Evolutionary conservation across 1,140 invertebrate genomes (phyloP).

Genomic region (Samia ricini): DNA sequence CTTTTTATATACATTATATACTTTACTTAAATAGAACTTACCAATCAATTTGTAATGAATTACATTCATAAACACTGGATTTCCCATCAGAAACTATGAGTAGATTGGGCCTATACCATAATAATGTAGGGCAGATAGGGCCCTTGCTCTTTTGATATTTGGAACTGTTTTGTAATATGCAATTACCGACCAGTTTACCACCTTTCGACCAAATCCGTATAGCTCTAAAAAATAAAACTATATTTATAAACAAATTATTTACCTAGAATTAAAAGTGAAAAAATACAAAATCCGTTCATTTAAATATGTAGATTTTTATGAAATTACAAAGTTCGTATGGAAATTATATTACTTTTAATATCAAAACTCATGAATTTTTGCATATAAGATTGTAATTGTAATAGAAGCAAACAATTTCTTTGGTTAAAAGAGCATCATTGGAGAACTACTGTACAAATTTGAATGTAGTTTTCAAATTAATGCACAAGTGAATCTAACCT

Average conservation of each 20-base stretch:
- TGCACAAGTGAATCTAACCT: too few relatives aligned
- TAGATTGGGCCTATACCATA: conserved; percentile 53
- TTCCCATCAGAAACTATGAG: conserved; percentile 55
- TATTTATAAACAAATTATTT: neutral
- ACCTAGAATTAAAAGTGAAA: too few relatives aligned
- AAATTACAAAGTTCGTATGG: too few relatives aligned
- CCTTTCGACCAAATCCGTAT: conserved; percentile 57
- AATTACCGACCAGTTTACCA: conserved; percentile 49
- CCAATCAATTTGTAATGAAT: conserved; percentile 54
- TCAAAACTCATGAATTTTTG: too few relatives aligned
- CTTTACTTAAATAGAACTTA: conserved; percentile 21
- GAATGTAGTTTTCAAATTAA: too few relatives aligned
- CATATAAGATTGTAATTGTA: too few relatives aligned
- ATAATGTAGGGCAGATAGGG: conserved; percentile 30
- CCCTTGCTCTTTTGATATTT: conserved; percentile 28
- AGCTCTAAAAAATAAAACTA: neutral
- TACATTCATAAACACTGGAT: conserved; percentile 48
- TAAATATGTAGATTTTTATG: too few relatives aligned
- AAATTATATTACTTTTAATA: too few relatives aligned
- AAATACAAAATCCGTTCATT: too few relatives aligned
- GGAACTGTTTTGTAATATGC: conserved; percentile 25
- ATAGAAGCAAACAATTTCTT: too few relatives aligned
- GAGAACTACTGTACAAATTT: too few relatives aligned
- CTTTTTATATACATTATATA: neutral
- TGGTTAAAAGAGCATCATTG: too few relatives aligned